Evolutionary conservation across 2,888 invertebrate species (phyloP).

Genomic region (Drosophila antonietae): DNA sequence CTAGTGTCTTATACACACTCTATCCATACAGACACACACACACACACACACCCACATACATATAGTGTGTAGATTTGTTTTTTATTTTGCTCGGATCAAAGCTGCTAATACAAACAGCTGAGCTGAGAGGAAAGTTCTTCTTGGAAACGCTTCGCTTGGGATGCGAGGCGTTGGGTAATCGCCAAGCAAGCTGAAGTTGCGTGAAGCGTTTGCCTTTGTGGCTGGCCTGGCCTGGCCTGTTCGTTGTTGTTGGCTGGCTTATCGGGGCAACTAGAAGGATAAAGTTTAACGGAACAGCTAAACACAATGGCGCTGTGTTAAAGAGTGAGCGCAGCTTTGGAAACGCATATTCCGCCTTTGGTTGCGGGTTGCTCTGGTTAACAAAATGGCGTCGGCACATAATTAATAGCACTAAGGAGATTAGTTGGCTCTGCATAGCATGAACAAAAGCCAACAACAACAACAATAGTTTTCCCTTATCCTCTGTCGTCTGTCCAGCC

Average conservation of each 20-base stretch:
- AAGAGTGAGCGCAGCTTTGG: background rate
- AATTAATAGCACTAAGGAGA: slow-evolving; percentile 74
- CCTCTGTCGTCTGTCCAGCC: background rate
- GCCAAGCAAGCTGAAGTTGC: slow-evolving; percentile 45
- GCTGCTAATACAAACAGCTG: slow-evolving; percentile 34
- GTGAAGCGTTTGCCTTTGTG: slow-evolving; percentile 47
- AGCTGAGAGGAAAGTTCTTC: slow-evolving; percentile 29
- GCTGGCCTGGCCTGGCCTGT: slow-evolving; percentile 15
- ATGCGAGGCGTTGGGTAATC: slow-evolving; percentile 31
- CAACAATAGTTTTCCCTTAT: background rate
- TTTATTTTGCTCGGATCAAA: slow-evolving; percentile 29
- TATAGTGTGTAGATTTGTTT: background rate
- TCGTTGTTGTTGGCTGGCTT: slow-evolving; percentile 45
- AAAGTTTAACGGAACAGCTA: slow-evolving; percentile 41
- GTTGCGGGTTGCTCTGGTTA: slow-evolving; percentile 32
- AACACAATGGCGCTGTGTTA: slow-evolving; percentile 14
- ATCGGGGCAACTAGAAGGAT: slow-evolving; percentile 51
- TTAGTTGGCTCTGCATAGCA: slow-evolving; percentile 62
- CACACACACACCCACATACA: background rate
- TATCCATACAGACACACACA: background rate
- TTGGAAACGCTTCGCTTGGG: background rate
- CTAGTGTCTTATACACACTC: background rate
- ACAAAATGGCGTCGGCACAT: slow-evolving; percentile 68
- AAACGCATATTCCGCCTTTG: slow-evolving; percentile 3
- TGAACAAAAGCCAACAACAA: slow-evolving; percentile 16